Evolutionary conservation across 2,113 vertebrate species (phyloP), one percentile per base, ranked within the genome.

Genomic region (Tamias sibiricus): DNA sequence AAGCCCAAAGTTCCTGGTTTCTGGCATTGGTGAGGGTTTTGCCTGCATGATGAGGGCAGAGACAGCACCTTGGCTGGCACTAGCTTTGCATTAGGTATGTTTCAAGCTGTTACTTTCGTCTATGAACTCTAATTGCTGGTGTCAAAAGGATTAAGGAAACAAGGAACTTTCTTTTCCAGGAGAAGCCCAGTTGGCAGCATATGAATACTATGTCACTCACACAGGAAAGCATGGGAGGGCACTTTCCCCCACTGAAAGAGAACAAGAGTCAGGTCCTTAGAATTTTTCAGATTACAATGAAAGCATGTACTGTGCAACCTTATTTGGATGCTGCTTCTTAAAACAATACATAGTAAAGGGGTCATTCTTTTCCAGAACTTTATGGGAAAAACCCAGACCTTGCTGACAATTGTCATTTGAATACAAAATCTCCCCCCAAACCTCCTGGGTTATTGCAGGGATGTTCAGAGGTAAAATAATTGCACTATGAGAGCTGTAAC

Each of bases 1-100:
- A 93, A 93, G 30, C 80, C 57, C 57, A 72, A 68, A 87, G 62
- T 95, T 96, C 83, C 93, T 92, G 87, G 14, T 75, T 93, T 30
- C 47, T 77, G 79, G 79, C n/a, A 87, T 62, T 80, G 69, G 52
- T 71, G 20, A 54, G n/a, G 20, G 62, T 35, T 94, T 85, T 64
- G 42, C 24, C 93, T 62, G 20, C 20, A 40, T 17, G 20, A 40
- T 44, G 30, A 93, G 66, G 32, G 6, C 47, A 76, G 40, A 66
- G 30, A 62, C 5, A 8, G 26, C 44, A 64, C 54, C 57, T 44
- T 93, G 85, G n/a, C 90, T 37, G 24, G 44, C 35, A 74, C 84
- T 77, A 32, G 62, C 17, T 95, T 71, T 87, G 40, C 37, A 59
- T 54, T 59, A 57, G 62, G 59, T 83, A 71, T 79, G 47, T 68